Evolutionary conservation across 2,113 vertebrate species (phyloP).

Genomic region (Rhipidura dahli): DNA sequence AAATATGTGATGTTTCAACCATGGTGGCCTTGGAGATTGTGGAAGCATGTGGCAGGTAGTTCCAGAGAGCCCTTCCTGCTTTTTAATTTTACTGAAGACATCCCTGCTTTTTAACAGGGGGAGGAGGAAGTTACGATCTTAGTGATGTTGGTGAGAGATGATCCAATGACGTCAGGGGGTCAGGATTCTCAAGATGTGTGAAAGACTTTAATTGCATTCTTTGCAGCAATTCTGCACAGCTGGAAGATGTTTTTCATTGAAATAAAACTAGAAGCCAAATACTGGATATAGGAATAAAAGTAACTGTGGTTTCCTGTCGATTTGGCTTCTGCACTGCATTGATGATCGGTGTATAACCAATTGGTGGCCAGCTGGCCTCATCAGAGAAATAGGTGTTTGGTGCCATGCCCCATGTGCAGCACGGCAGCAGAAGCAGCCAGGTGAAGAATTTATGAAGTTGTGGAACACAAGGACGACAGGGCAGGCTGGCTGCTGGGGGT

Average conservation of each 20-base stretch:
- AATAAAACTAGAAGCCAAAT: background rate
- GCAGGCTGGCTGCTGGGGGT: background rate
- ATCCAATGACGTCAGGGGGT: background rate
- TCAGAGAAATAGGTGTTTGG: background rate
- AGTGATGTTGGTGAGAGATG: background rate
- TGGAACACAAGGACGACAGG: accelerated
- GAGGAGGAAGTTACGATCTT: background rate
- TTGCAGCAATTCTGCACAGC: background rate
- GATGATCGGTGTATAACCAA: background rate
- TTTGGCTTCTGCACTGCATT: background rate
- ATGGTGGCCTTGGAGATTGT: background rate
- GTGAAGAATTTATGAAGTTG: background rate
- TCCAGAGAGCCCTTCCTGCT: background rate
- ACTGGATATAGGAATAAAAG: background rate
- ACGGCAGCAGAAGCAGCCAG: background rate
- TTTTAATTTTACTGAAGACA: background rate
- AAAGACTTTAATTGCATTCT: background rate
- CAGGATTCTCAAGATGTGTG: background rate
- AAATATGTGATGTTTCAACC: background rate
- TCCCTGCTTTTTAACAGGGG: background rate
- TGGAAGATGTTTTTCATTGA: background rate
- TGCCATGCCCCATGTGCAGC: background rate
- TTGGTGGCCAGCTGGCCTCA: background rate
- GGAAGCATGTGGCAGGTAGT: no score
- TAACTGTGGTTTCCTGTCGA: background rate